A percentile compares a stretch with the other conserved stretches of the same genome.
phyloP scores from a whole-genome alignment of 2,888 invertebrate genomes.

The Liodrosophila aerea region DNA sequence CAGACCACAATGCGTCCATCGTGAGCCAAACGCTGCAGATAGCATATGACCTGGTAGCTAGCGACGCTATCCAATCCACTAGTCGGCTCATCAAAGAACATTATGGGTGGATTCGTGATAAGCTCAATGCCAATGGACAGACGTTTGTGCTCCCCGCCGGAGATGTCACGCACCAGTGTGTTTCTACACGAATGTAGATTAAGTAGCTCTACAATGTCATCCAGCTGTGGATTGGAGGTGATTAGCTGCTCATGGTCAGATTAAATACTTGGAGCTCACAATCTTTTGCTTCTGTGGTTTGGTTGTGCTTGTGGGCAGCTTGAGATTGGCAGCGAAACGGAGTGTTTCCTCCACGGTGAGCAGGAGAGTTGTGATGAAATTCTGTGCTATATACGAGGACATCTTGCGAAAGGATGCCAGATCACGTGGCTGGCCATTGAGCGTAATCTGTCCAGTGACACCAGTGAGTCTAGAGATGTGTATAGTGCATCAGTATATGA shows the following conservation, averaged over 20 bases:
- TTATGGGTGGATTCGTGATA: conserved; percentile 94
- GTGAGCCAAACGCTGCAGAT: conserved; percentile 89
- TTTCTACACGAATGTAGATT: conserved; percentile 86
- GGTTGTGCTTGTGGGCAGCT: conserved; percentile 86
- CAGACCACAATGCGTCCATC: conserved; percentile 93
- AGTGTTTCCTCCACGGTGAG: conserved; percentile 93
- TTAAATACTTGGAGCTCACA: too few relatives aligned
- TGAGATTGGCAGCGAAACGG: conserved; percentile 91
- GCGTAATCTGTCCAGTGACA: conserved; percentile 86
- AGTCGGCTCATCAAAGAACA: conserved; percentile 97
- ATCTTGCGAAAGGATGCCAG: conserved; percentile 85
- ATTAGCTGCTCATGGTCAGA: not conserved
- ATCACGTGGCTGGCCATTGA: conserved; percentile 87
- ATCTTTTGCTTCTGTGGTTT: conserved; percentile 86
- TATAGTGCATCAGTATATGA: too few relatives aligned
- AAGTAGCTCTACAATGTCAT: conserved; percentile 89
- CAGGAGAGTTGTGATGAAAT: conserved; percentile 90
- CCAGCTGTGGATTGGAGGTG: conserved; percentile 84
- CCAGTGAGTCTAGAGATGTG: conserved; percentile 62
- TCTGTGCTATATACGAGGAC: conserved; percentile 92
- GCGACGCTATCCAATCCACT: conserved; percentile 92
- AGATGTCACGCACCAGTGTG: conserved; percentile 88
- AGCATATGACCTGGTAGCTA: conserved; percentile 90
- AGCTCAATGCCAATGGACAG: conserved; percentile 94
- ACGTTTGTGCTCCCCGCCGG: conserved; percentile 95